phyloP scores from a whole-genome alignment of 2,797 vertebrate species.

The Dipus sagitta region DNA sequence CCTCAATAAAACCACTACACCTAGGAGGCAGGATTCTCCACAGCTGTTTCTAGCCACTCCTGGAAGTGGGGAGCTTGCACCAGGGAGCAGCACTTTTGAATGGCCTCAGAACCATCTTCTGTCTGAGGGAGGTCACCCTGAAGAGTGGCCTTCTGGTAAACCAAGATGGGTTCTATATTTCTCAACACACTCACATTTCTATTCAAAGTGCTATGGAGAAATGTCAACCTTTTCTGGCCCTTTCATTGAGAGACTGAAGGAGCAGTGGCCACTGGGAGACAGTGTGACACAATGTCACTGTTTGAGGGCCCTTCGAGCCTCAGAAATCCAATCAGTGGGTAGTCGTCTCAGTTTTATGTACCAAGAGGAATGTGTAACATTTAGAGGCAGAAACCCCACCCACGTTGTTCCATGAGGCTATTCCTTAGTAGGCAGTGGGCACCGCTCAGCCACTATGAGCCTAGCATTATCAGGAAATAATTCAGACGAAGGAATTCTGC shows the following conservation, averaged over 20 bases:
- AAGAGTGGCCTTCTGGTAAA: not conserved
- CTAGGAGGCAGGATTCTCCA: not conserved
- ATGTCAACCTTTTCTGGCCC: not conserved
- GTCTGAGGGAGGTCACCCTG: not conserved
- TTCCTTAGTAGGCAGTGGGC: slow-evolving; percentile 70
- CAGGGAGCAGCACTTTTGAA: slow-evolving; percentile 11
- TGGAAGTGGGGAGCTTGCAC: not conserved
- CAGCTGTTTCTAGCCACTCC: not conserved
- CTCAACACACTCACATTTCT: slow-evolving; percentile 6
- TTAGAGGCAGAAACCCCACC: slow-evolving; percentile 47
- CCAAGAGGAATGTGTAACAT: slow-evolving; percentile 60
- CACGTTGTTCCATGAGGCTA: not conserved
- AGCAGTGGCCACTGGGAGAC: not conserved
- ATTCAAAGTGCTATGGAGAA: not conserved
- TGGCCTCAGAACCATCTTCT: not conserved
- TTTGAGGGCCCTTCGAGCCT: not conserved
- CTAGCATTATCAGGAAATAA: slow-evolving; percentile 58
- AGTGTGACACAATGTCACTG: not conserved
- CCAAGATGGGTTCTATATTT: slow-evolving; percentile 2
- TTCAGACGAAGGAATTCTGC: slow-evolving; percentile 69
- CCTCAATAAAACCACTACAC: not conserved
- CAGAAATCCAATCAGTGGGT: not conserved
- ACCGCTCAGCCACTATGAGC: slow-evolving; percentile 22
- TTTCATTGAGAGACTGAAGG: not conserved
- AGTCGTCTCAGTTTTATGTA: slow-evolving; percentile 16